Conservation (phyloP, 2,113 vertebrate genomes). For the Bothrops jararaca region DNA sequence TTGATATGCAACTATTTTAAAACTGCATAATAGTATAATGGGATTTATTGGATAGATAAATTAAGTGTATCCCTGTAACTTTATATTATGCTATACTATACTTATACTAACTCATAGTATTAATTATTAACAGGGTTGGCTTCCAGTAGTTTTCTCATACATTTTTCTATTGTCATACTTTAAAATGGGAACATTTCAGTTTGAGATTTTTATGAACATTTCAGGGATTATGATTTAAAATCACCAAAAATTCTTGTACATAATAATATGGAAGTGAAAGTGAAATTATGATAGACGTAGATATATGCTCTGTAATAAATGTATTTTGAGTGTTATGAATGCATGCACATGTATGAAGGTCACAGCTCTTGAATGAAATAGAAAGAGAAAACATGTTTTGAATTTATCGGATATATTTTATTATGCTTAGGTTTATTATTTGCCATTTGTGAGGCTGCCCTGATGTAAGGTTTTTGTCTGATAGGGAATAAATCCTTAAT, state of each 20-base stretch:
- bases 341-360: neutral
- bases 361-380: neutral
- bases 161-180: neutral
- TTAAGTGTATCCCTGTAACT: neutral
- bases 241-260: neutral
- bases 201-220: neutral
- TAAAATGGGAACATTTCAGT: neutral
- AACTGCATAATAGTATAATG: neutral
- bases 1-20: neutral
- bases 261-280: neutral
- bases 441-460: neutral
- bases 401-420: neutral
- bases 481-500: neutral
- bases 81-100: neutral
- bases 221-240: neutral
- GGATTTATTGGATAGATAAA: neutral
- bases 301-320: conserved; percentile 18
- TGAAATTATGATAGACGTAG: neutral
- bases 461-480: neutral
- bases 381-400: neutral
- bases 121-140: neutral
- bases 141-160: neutral
- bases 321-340: rapidly evolving
- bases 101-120: neutral
- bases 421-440: neutral